A percentile compares a stretch with the other conserved stretches of the same genome.
phyloP scores from a whole-genome alignment of 1,140 invertebrate genomes.

The Berghia stephanieae region DNA sequence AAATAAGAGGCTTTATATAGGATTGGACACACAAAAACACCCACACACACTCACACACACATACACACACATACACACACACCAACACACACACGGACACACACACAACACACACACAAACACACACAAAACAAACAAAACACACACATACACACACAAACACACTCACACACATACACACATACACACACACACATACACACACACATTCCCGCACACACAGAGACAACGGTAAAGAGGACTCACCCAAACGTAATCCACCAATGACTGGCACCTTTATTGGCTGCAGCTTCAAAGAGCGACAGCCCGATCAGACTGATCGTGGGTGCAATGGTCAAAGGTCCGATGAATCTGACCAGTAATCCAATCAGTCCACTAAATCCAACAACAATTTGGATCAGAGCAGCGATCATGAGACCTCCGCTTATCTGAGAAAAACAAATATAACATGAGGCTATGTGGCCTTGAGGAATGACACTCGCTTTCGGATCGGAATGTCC shows the following conservation, averaged over 20 bases:
- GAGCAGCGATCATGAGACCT: no score
- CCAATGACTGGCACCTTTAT: slow-evolving; percentile 64
- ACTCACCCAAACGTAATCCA: slow-evolving; percentile 64
- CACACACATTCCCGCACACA: slow-evolving; percentile 84
- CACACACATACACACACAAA: no score
- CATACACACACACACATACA: slow-evolving; percentile 49
- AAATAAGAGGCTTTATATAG: no score
- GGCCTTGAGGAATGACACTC: no score
- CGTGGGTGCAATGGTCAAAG: slow-evolving; percentile 67
- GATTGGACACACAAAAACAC: not conserved
- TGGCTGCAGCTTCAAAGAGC: slow-evolving; percentile 59
- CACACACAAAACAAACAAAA: no score
- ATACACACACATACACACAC: no score
- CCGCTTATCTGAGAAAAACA: no score
- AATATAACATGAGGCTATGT: no score
- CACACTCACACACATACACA: no score
- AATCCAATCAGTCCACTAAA: slow-evolving; percentile 77
- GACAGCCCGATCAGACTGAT: slow-evolving; percentile 67
- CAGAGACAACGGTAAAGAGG: slow-evolving; percentile 68
- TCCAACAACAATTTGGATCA: slow-evolving; percentile 55
- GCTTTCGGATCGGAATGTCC: no score
- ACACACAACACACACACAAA: no score
- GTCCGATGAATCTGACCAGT: slow-evolving; percentile 73
- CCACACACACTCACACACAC: slow-evolving; percentile 1
- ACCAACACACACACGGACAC: no score